Evolutionary conservation across 2,888 invertebrate species (phyloP).

Genomic region (Rhagium mordax): DNA sequence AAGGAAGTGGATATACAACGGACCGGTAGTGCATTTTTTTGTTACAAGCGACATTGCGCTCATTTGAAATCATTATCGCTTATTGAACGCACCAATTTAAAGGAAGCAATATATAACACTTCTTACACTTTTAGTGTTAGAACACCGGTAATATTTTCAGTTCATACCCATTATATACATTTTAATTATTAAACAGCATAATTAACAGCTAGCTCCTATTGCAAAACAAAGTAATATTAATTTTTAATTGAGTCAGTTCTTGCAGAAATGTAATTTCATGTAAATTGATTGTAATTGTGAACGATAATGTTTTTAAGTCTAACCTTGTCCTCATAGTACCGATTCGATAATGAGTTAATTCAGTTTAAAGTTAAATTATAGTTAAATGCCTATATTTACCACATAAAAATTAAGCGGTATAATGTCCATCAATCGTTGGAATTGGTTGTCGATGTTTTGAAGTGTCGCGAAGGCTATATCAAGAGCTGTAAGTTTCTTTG

Average conservation of each 20-base stretch:
- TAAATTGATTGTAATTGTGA: slow-evolving; percentile 29
- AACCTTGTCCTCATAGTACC: slow-evolving; percentile 34
- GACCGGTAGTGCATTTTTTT: neutral
- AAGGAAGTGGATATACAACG: neutral
- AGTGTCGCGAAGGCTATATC: no score
- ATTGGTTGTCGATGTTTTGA: no score
- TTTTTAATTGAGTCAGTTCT: slow-evolving; percentile 23
- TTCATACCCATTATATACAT: neutral
- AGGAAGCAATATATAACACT: neutral
- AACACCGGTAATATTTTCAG: neutral
- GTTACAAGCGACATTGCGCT: neutral
- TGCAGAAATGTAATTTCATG: slow-evolving; percentile 25
- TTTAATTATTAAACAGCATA: slow-evolving; percentile 10
- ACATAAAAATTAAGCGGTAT: no score
- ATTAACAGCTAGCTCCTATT: slow-evolving; percentile 7
- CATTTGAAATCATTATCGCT: neutral
- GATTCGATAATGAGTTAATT: slow-evolving; percentile 16
- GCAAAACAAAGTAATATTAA: slow-evolving; percentile 13
- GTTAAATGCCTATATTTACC: neutral
- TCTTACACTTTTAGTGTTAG: neutral
- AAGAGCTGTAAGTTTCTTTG: no score
- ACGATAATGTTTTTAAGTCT: slow-evolving; percentile 28
- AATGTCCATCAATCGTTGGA: no score
- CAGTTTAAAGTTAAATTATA: neutral
- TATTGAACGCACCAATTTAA: neutral